phyloP scores from a whole-genome alignment of 1,140 invertebrate genomes.

The Rhopalosiphum maidis region DNA sequence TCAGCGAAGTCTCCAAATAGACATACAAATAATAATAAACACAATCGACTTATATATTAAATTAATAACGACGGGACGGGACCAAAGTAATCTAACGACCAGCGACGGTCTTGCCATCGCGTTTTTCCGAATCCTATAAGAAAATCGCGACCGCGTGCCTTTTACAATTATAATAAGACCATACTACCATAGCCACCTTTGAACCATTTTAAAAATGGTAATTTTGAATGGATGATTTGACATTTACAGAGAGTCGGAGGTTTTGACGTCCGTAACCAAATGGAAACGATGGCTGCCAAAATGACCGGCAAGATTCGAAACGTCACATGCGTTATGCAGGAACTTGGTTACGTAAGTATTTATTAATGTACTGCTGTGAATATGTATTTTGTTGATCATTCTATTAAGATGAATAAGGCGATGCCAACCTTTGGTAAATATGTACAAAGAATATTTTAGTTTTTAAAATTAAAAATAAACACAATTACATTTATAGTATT shows the following conservation, averaged over 20 bases:
- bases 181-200: background rate
- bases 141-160: background rate
- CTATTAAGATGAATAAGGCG: background rate
- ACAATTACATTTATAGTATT: background rate
- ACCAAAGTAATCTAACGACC: background rate
- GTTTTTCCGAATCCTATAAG: background rate
- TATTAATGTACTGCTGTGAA: background rate
- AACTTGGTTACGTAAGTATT: slow-evolving; percentile 70
- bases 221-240: background rate
- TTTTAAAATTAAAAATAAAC: background rate
- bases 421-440: background rate
- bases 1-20: background rate
- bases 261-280: slow-evolving; percentile 67
- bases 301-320: slow-evolving; percentile 67
- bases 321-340: slow-evolving; percentile 73
- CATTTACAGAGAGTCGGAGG: slow-evolving; percentile 61
- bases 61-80: background rate
- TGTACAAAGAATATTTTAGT: background rate
- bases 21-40: background rate
- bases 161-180: background rate
- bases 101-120: background rate
- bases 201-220: background rate
- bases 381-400: background rate
- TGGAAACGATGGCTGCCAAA: slow-evolving; percentile 67
- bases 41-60: background rate